Conservation (phyloP, 1,140 invertebrate genomes). For the Apis cerana region DNA sequence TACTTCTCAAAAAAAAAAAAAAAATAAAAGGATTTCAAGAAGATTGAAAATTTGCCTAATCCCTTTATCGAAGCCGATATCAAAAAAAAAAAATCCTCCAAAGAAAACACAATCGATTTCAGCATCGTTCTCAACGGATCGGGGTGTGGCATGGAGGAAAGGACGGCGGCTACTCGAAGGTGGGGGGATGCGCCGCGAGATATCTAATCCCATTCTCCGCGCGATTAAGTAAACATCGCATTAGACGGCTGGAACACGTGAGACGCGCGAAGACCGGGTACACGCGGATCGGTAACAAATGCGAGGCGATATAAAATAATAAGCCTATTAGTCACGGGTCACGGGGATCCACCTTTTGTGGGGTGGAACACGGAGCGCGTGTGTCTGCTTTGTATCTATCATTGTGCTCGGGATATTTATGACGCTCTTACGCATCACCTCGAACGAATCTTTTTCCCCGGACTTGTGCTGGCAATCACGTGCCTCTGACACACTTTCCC, state of each 20-base stretch:
- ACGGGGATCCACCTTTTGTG: slow-evolving; percentile 37
- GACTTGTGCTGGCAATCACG: not conserved
- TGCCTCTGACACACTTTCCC: not conserved
- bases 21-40: too few relatives aligned
- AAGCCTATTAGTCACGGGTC: slow-evolving; percentile 78
- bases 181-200: not conserved
- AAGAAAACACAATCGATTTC: not conserved
- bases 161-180: not conserved
- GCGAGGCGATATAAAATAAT: slow-evolving; percentile 79
- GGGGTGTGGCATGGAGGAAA: slow-evolving; percentile 2
- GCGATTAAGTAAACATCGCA: slow-evolving; percentile 73
- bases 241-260: slow-evolving; percentile 58
- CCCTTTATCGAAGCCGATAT: too few relatives aligned
- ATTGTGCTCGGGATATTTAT: slow-evolving; percentile 33
- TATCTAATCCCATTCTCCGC: slow-evolving; percentile 70
- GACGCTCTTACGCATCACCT: not conserved
- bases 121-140: not conserved
- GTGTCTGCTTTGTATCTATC: slow-evolving; percentile 31
- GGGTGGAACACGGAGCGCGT: slow-evolving; percentile 43
- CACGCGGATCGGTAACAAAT: slow-evolving; percentile 73
- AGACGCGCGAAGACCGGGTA: slow-evolving; percentile 26
- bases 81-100: too few relatives aligned
- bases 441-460: not conserved
- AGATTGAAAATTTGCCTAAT: too few relatives aligned
- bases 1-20: too few relatives aligned